phyloP scores from a whole-genome alignment of 1,140 invertebrate genomes.

The Fopius arisanus region DNA sequence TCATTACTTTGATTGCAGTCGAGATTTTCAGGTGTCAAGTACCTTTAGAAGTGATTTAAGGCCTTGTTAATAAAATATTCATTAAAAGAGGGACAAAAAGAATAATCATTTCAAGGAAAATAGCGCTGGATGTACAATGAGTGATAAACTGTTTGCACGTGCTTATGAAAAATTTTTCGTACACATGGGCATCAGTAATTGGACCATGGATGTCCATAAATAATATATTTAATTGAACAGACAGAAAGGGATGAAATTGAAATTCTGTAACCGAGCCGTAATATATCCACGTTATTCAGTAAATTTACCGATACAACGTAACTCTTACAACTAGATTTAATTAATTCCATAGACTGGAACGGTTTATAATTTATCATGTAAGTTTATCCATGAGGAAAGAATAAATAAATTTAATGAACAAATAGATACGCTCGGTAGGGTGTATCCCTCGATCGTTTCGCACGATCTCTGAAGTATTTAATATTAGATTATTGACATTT shows the following conservation, averaged over 20 bases:
- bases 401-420: constrained; percentile 5
- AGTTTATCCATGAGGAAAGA: constrained; percentile 15
- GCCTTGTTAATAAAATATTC: background rate
- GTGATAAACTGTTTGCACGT: background rate
- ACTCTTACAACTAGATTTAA: constrained; percentile 20
- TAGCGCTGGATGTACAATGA: background rate
- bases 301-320: constrained; percentile 26
- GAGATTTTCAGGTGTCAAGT: background rate
- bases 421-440: background rate
- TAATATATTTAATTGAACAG: background rate
- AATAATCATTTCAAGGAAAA: background rate
- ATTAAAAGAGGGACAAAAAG: background rate
- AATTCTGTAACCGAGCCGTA: constrained; percentile 12
- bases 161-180: background rate
- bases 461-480: constrained; percentile 48
- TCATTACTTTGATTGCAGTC: background rate
- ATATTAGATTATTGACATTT: too few relatives aligned
- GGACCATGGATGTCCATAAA: constrained; percentile 7
- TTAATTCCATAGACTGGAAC: constrained; percentile 27
- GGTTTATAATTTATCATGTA: constrained; percentile 30
- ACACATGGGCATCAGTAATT: background rate
- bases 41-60: background rate
- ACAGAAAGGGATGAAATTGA: background rate
- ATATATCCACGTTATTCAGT: constrained; percentile 15
- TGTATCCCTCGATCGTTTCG: constrained; percentile 46